Conservation (phyloP, 2,113 vertebrate species). For the Centrocercus urophasianus region DNA sequence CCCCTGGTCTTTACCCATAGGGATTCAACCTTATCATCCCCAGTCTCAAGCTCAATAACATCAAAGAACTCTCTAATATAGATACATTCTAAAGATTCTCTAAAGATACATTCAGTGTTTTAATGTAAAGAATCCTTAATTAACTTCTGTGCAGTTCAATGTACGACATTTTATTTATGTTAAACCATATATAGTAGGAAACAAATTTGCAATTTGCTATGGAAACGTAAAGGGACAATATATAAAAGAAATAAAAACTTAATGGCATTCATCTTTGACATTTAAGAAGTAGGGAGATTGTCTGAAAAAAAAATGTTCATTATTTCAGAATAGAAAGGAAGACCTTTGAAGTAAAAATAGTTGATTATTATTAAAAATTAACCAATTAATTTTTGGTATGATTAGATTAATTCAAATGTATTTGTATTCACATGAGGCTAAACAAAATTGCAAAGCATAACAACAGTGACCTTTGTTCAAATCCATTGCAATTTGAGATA, state of each 20-base stretch:
- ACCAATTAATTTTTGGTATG: background rate
- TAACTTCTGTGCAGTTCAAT: background rate
- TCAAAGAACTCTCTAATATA: too few relatives aligned
- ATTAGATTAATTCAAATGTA: background rate
- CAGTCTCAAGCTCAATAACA: too few relatives aligned
- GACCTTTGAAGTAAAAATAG: background rate
- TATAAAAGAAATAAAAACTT: background rate
- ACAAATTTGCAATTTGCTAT: background rate
- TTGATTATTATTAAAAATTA: constrained; percentile 4
- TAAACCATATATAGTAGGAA: background rate
- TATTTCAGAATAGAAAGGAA: background rate
- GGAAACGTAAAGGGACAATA: background rate
- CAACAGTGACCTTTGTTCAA: background rate
- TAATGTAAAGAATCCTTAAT: background rate
- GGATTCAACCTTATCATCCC: too few relatives aligned
- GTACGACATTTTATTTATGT: background rate
- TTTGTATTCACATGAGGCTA: background rate
- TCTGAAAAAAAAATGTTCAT: background rate
- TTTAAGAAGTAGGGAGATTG: background rate
- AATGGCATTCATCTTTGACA: background rate
- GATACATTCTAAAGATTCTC: too few relatives aligned
- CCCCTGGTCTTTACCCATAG: too few relatives aligned
- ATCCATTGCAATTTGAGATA: background rate
- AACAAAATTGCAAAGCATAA: background rate
- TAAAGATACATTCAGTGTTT: background rate